Percentiles rank a stretch among this genome's conserved stretches.
These are phyloP conservation scores for Torymus tubicola DNA, from an alignment of 2,888 invertebrate genomes.

Conservation along the genomic window DNA sequence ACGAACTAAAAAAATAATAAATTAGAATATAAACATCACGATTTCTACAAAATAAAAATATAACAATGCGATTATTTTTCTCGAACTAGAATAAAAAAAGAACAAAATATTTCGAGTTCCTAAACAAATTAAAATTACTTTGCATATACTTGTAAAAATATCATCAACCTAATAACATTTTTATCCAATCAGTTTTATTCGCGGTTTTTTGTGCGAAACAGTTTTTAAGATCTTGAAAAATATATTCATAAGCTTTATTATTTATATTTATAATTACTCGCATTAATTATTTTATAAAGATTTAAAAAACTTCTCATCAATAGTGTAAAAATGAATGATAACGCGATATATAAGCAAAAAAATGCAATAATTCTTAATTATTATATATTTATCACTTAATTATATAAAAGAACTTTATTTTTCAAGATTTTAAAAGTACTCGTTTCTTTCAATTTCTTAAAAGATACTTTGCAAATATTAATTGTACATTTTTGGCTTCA, in stretches of 20 bases:
- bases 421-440: slow-evolving; percentile 53
- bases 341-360: slow-evolving; percentile 1
- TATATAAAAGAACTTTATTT: slow-evolving; percentile 17
- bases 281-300: neutral
- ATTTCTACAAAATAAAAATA: slow-evolving; percentile 51
- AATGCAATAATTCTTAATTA: neutral
- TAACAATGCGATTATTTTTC: slow-evolving; percentile 47
- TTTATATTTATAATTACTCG: neutral
- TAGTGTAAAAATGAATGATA: slow-evolving; percentile 8
- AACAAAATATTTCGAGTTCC: slow-evolving; percentile 38
- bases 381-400: too few species aligned
- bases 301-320: neutral
- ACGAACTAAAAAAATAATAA: slow-evolving; percentile 51
- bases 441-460: slow-evolving; percentile 49
- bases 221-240: slow-evolving; percentile 53
- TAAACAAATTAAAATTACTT: slow-evolving; percentile 51
- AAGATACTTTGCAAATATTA: slow-evolving; percentile 56
- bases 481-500: slow-evolving; percentile 58
- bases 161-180: slow-evolving; percentile 40
- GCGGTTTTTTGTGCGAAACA: slow-evolving; percentile 47
- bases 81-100: slow-evolving; percentile 38
- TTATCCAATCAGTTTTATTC: slow-evolving; percentile 33
- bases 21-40: slow-evolving; percentile 54
- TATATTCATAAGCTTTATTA: neutral
- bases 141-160: slow-evolving; percentile 40